phyloP scores from a whole-genome alignment of 2,888 invertebrate genomes.

The Diplolepis rosae region DNA sequence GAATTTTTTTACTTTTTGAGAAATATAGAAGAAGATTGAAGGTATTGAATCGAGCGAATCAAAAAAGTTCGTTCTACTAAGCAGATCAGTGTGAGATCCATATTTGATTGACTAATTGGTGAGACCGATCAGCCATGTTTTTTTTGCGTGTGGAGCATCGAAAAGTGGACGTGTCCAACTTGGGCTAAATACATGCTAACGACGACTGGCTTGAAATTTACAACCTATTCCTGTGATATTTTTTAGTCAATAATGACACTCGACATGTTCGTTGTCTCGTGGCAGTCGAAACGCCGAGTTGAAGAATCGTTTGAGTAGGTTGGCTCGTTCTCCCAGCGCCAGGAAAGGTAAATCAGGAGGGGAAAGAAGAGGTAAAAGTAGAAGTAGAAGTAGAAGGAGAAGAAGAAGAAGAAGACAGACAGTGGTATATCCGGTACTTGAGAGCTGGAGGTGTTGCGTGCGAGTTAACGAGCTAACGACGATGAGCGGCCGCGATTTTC shows the following conservation, averaged over 20 bases:
- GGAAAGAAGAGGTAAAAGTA: not conserved
- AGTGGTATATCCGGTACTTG: conserved; percentile 71
- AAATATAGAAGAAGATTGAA: not conserved
- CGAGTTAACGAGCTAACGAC: conserved; percentile 74
- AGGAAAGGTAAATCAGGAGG: conserved; percentile 23
- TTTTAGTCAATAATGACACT: conserved; percentile 28
- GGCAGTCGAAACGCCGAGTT: conserved; percentile 31
- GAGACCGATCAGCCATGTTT: not conserved
- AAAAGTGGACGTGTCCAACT: conserved; percentile 26
- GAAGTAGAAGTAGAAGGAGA: conserved; percentile 30
- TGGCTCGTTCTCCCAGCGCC: conserved; percentile 15
- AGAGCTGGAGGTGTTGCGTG: conserved; percentile 73
- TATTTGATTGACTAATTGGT: conserved; percentile 25
- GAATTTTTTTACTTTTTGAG: no score
- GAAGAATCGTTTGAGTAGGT: conserved; percentile 45
- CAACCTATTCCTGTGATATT: conserved; percentile 26
- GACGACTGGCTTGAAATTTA: conserved; percentile 28
- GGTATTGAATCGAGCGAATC: not conserved
- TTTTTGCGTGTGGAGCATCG: not conserved
- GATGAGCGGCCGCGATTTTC: conserved; percentile 73
- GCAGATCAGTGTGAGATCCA: not conserved
- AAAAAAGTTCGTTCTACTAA: no score
- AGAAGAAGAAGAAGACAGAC: conserved; percentile 53
- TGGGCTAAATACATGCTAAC: conserved; percentile 20
- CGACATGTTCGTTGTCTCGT: conserved; percentile 23